Evolutionary conservation across 2,113 vertebrate genomes (phyloP).

Genomic region (Azemiops feae): DNA sequence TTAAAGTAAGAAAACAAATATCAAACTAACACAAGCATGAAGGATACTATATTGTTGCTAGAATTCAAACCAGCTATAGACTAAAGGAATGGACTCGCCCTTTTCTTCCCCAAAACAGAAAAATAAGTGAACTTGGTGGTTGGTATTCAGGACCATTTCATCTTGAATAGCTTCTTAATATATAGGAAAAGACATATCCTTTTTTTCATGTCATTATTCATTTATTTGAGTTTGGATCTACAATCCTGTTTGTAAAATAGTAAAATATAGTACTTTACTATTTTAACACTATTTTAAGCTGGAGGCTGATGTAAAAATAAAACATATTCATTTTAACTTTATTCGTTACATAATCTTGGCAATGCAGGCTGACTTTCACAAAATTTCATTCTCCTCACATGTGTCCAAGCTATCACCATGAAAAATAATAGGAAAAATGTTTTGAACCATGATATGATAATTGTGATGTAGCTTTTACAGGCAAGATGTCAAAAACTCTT

Average conservation of each 20-base stretch:
- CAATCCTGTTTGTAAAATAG: not conserved
- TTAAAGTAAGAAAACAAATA: not conserved
- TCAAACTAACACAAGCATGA: not conserved
- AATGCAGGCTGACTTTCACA: not conserved
- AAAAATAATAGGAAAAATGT: no score
- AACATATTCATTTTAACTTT: not conserved
- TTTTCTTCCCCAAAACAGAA: not conserved
- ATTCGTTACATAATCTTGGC: not conserved
- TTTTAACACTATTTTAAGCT: not conserved
- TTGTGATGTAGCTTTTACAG: not conserved
- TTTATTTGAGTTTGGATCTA: not conserved
- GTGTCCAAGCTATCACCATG: not conserved
- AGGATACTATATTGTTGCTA: not conserved
- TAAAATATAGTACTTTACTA: not conserved
- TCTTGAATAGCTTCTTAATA: not conserved
- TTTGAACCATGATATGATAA: not conserved
- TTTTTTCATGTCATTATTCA: not conserved
- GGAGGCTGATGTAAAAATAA: not conserved
- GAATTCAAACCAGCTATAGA: not conserved
- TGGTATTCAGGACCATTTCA: not conserved
- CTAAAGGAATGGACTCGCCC: not conserved
- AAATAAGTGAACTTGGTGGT: not conserved
- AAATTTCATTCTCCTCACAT: not conserved
- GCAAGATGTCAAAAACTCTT: not conserved
- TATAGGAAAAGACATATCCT: not conserved